These are phyloP conservation scores for Drosophila tropicalis DNA, from an alignment of 1,140 invertebrate genomes.

Conservation along the genomic window DNA sequence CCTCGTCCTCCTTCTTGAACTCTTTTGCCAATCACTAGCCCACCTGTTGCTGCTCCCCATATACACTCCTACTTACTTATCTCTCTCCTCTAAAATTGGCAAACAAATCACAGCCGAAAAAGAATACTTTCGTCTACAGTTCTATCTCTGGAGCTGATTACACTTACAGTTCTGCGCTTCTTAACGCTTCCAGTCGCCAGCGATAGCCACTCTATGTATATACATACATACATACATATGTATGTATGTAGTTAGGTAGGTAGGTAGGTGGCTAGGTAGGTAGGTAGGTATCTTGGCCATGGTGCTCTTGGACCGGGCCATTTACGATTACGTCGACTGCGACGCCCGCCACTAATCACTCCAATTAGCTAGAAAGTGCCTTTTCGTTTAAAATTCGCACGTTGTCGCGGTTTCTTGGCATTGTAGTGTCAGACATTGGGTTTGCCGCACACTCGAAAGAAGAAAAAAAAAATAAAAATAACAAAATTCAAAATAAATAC, in stretches of 20 bases:
- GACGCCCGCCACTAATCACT: slow-evolving; percentile 72
- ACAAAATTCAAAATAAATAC: no score
- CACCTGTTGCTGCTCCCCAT: slow-evolving; percentile 10
- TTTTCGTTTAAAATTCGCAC: slow-evolving; percentile 82
- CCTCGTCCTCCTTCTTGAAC: not conserved
- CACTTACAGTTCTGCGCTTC: slow-evolving; percentile 52
- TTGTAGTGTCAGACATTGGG: slow-evolving; percentile 65
- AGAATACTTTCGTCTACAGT: slow-evolving; percentile 14
- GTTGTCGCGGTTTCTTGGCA: slow-evolving; percentile 82
- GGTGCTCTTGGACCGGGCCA: slow-evolving; percentile 53
- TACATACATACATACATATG: not conserved
- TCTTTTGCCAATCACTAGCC: not conserved
- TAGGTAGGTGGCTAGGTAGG: not conserved
- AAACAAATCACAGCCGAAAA: not conserved
- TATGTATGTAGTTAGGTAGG: no score
- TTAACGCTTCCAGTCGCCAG: slow-evolving; percentile 33
- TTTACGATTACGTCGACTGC: slow-evolving; percentile 48
- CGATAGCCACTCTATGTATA: slow-evolving; percentile 57
- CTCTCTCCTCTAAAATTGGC: slow-evolving; percentile 3
- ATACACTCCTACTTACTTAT: not conserved
- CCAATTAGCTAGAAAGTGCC: slow-evolving; percentile 79
- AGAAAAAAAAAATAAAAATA: no score
- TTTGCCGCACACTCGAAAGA: slow-evolving; percentile 51
- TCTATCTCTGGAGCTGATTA: slow-evolving; percentile 57
- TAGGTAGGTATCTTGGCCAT: slow-evolving; percentile 47